Conservation (phyloP, 1,140 invertebrate genomes). For the Aethina tumida region DNA sequence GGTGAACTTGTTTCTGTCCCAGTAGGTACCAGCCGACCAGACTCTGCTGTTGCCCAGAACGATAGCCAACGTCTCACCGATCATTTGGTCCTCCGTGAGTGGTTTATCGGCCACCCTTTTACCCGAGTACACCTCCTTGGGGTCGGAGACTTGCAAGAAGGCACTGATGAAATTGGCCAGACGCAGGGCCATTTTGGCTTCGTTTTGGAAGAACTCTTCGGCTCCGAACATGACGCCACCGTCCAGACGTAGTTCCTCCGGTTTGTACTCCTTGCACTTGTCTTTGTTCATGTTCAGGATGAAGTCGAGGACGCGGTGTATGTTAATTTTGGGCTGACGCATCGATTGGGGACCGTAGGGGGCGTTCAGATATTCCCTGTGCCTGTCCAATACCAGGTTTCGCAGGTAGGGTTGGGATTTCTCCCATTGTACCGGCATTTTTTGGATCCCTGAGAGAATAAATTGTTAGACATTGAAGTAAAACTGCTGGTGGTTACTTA, state of each 20-base stretch:
- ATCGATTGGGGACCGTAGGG: slow-evolving; percentile 52
- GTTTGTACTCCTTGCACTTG: slow-evolving; percentile 58
- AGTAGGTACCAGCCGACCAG: slow-evolving; percentile 85
- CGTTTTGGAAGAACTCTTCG: slow-evolving; percentile 83
- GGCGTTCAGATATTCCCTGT: slow-evolving; percentile 61
- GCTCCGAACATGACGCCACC: slow-evolving; percentile 81
- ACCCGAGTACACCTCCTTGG: slow-evolving; percentile 88
- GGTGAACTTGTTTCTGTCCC: slow-evolving; percentile 93
- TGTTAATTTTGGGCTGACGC: slow-evolving; percentile 56
- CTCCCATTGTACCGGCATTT: slow-evolving; percentile 68
- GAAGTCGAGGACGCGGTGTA: slow-evolving; percentile 67
- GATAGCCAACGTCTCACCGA: slow-evolving; percentile 83
- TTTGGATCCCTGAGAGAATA: slow-evolving; percentile 63
- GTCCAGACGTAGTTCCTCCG: slow-evolving; percentile 62
- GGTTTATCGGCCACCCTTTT: slow-evolving; percentile 79
- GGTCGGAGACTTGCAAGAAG: slow-evolving; percentile 88
- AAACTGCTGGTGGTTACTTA: too few relatives aligned
- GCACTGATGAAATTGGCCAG: slow-evolving; percentile 92
- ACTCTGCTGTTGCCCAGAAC: slow-evolving; percentile 86
- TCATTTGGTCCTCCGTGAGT: slow-evolving; percentile 88
- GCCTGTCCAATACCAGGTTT: slow-evolving; percentile 62
- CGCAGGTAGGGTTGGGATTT: slow-evolving; percentile 54
- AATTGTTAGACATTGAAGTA: too few relatives aligned
- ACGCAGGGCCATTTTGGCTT: slow-evolving; percentile 89
- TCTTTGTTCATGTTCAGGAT: slow-evolving; percentile 59